A percentile compares a stretch with the other conserved stretches of the same genome.
Evolutionary conservation across 2,113 vertebrate species (phyloP).

Genomic region (Pholis gunnellus): DNA sequence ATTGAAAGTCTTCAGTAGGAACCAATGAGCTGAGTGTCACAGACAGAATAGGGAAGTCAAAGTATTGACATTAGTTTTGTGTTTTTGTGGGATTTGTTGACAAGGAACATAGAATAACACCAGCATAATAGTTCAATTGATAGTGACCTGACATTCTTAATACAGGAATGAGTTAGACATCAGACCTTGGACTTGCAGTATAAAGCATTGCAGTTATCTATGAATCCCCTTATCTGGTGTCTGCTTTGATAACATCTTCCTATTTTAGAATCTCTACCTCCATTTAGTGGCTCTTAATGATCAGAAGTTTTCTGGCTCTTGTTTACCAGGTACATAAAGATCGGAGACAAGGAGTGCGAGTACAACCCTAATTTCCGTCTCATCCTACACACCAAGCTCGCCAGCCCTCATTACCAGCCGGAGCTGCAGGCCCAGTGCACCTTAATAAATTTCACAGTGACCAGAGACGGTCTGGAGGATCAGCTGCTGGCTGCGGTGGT

Average conservation of each 20-base stretch:
- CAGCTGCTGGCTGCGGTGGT: constrained; percentile 94
- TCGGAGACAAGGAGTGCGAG: constrained; percentile 96
- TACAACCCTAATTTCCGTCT: constrained; percentile 91
- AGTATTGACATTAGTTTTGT: background rate
- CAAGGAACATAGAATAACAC: background rate
- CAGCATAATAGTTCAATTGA: background rate
- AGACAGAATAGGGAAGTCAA: background rate
- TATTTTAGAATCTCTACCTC: background rate
- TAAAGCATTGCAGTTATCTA: background rate
- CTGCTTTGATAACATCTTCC: background rate
- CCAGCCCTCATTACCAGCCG: constrained; percentile 95
- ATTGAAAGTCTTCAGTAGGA: background rate
- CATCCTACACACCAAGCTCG: constrained; percentile 95
- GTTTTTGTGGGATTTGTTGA: background rate
- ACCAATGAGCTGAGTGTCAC: background rate
- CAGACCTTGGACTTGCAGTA: background rate
- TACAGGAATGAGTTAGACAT: background rate
- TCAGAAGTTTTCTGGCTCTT: background rate
- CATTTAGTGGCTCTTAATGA: background rate
- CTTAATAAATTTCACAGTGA: constrained; percentile 95
- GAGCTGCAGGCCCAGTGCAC: constrained; percentile 98
- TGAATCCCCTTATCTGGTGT: background rate
- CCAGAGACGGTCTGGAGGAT: constrained; percentile 92
- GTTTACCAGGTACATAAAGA: constrained; percentile 88
- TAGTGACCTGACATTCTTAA: background rate